Evolutionary conservation across 2,888 invertebrate species (phyloP).

Genomic region (Limnephilus auricula): DNA sequence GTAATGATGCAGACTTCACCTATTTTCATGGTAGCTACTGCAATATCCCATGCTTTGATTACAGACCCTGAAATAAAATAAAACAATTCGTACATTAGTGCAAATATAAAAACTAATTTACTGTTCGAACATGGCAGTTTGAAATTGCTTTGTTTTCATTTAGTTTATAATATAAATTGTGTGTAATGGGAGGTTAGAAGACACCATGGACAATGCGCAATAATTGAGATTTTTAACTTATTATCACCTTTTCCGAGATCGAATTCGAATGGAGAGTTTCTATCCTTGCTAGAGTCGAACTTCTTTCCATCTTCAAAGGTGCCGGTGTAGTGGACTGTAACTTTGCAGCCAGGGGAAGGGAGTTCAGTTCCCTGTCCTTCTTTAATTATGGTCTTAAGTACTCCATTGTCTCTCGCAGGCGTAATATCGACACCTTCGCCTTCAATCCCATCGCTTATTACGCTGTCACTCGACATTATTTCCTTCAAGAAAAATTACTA

Average conservation of each 20-base stretch:
- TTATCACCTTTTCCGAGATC: constrained; percentile 87
- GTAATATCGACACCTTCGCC: constrained; percentile 54
- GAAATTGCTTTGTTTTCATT: background rate
- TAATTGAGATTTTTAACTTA: background rate
- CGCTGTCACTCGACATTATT: constrained; percentile 40
- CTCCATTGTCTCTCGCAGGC: constrained; percentile 57
- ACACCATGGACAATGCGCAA: background rate
- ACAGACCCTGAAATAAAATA: constrained; percentile 80
- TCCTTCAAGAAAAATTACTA: background rate
- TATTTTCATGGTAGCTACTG: constrained; percentile 94
- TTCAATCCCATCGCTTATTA: constrained; percentile 16
- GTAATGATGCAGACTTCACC: constrained; percentile 91
- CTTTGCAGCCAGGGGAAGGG: constrained; percentile 84
- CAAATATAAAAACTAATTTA: background rate
- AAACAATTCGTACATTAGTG: constrained; percentile 19
- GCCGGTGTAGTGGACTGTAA: constrained; percentile 93
- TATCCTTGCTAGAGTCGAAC: constrained; percentile 94
- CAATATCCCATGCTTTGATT: constrained; percentile 96
- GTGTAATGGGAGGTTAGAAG: background rate
- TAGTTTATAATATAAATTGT: background rate
- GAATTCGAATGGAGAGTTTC: constrained; percentile 91
- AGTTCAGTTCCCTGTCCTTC: constrained; percentile 86
- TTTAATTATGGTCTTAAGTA: constrained; percentile 69
- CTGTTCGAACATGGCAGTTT: background rate
- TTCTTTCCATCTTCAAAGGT: constrained; percentile 90